These are phyloP conservation scores for Mesodorylaimus sp. DNA, from an alignment of 2,888 invertebrate genomes.

Conservation along the genomic window DNA sequence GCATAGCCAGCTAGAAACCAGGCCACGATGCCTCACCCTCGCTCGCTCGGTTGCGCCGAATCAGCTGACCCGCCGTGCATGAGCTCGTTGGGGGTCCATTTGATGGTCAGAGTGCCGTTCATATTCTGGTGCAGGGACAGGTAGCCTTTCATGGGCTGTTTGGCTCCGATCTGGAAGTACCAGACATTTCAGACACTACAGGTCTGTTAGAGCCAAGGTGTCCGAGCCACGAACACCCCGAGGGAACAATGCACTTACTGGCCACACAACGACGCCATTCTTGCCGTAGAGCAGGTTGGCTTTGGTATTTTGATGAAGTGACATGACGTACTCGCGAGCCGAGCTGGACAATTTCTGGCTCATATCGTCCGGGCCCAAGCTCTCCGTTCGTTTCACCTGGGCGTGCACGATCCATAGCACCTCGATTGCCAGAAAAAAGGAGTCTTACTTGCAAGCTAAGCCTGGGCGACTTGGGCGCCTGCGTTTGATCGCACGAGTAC, in stretches of 20 bases:
- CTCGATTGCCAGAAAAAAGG: too few species aligned
- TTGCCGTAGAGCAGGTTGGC: conserved; percentile 77
- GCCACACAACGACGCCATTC: conserved; percentile 69
- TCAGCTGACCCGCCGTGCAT: conserved; percentile 51
- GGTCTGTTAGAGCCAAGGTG: too few species aligned
- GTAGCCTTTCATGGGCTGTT: conserved; percentile 71
- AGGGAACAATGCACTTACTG: too few species aligned
- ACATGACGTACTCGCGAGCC: conserved; percentile 81
- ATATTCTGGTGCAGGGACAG: conserved; percentile 71
- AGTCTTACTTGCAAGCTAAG: conserved; percentile 7
- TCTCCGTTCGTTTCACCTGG: conserved; percentile 5
- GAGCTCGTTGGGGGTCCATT: conserved; percentile 89
- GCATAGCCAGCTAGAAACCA: too few species aligned
- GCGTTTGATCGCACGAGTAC: neutral
- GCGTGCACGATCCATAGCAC: too few species aligned
- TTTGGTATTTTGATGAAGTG: conserved; percentile 72
- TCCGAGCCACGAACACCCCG: too few species aligned
- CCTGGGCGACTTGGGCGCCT: conserved; percentile 12
- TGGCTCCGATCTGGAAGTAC: conserved; percentile 58
- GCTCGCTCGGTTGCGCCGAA: too few species aligned
- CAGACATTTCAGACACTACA: too few species aligned
- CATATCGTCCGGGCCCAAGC: conserved; percentile 39
- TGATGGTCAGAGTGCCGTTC: conserved; percentile 54
- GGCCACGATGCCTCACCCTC: too few species aligned
- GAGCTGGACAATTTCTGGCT: conserved; percentile 36